Conservation (phyloP, 2,888 invertebrate species). For the Serripes groenlandicus region DNA sequence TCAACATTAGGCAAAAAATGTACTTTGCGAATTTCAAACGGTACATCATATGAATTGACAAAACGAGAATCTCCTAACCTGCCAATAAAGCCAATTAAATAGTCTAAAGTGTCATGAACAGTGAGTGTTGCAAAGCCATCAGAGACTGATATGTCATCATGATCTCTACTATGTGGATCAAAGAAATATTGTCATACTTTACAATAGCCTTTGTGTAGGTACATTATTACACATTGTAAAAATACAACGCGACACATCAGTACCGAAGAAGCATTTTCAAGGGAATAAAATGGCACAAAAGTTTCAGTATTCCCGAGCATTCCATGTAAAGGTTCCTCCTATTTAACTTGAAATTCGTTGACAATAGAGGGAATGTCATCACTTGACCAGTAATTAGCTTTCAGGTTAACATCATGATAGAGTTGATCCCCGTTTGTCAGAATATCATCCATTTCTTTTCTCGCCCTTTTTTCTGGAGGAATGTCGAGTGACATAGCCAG, state of each 20-base stretch:
- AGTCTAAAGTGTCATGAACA: no score
- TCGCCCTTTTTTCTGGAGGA: no score
- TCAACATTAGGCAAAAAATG: neutral
- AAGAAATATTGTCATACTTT: neutral
- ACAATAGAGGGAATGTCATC: neutral
- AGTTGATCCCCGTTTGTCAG: neutral
- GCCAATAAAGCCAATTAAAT: no score
- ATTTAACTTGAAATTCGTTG: neutral
- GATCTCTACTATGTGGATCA: neutral
- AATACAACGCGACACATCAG: neutral
- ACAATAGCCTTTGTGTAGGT: neutral
- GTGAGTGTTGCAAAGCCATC: neutral
- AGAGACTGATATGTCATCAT: neutral
- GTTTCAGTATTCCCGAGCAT: neutral
- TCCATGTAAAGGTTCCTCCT: neutral
- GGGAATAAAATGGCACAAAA: neutral
- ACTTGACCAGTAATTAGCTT: neutral
- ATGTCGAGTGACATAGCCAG: no score
- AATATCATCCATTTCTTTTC: neutral
- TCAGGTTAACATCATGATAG: neutral
- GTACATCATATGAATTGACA: neutral
- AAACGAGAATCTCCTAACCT: no score
- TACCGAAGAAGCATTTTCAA: neutral
- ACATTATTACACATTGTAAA: neutral
- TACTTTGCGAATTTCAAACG: neutral